These are phyloP conservation scores for Excalfactoria chinensis DNA, from an alignment of 2,113 vertebrate species.

Conservation along the genomic window DNA sequence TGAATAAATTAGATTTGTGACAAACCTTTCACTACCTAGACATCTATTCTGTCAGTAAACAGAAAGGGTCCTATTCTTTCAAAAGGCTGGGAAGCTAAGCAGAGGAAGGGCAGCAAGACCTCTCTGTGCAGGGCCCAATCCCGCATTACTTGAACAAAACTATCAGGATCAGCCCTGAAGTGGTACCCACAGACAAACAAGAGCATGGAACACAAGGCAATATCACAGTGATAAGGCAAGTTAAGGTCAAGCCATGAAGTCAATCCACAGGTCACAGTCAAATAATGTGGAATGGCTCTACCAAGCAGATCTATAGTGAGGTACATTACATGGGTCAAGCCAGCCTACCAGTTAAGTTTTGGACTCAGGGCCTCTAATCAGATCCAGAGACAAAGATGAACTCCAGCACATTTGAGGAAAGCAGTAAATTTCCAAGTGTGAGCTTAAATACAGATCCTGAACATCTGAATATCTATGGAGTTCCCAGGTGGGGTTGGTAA, in stretches of 20 bases:
- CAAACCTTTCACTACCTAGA: not conserved
- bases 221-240: rapidly evolving
- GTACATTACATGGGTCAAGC: not conserved
- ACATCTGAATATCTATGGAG: rapidly evolving
- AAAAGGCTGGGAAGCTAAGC: rapidly evolving
- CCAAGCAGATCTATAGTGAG: not conserved
- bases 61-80: not conserved
- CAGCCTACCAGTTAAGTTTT: not conserved
- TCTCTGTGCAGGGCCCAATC: not conserved
- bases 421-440: rapidly evolving
- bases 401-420: rapidly evolving
- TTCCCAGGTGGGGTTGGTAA: rapidly evolving
- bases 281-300: rapidly evolving
- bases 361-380: rapidly evolving
- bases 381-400: not conserved
- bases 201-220: rapidly evolving
- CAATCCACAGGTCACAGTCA: rapidly evolving
- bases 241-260: not conserved
- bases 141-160: not conserved
- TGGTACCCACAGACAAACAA: not conserved
- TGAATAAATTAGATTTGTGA: not conserved
- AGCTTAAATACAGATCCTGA: not conserved
- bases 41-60: not conserved
- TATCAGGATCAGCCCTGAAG: not conserved
- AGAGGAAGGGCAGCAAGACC: rapidly evolving